These are phyloP conservation scores for Deilephila porcellus DNA, from an alignment of 2,888 invertebrate genomes.

Conservation along the genomic window DNA sequence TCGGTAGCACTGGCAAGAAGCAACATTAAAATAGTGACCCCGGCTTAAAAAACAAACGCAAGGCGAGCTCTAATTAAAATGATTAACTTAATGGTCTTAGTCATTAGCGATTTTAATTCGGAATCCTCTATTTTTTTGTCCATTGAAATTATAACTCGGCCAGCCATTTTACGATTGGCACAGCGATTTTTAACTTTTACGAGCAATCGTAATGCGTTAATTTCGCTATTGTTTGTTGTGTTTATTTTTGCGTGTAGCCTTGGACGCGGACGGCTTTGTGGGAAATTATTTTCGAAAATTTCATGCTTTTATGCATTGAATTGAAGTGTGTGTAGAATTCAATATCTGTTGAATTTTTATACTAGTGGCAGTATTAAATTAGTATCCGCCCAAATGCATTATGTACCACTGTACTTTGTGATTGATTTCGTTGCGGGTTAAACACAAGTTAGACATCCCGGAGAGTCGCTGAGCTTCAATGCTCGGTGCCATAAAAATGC, in stretches of 20 bases:
- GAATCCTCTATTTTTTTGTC: slow-evolving; percentile 72
- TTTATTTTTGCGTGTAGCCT: slow-evolving; percentile 40
- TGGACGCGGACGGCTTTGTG: neutral
- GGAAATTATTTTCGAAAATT: slow-evolving; percentile 8
- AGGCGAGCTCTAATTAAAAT: slow-evolving; percentile 82
- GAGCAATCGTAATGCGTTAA: slow-evolving; percentile 53
- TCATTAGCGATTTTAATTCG: slow-evolving; percentile 85
- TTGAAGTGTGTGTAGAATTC: neutral
- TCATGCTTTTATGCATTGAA: neutral
- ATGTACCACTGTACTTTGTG: too few relatives aligned
- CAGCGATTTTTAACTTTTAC: slow-evolving; percentile 60
- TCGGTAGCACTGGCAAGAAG: slow-evolving; percentile 6
- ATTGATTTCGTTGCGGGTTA: too few relatives aligned
- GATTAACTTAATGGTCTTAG: slow-evolving; percentile 85
- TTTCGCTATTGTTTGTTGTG: slow-evolving; percentile 30
- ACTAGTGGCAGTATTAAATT: too few relatives aligned
- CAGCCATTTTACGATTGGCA: slow-evolving; percentile 66
- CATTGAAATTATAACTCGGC: slow-evolving; percentile 69
- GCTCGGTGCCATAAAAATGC: too few relatives aligned
- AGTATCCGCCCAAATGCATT: too few relatives aligned
- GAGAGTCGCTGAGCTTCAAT: too few relatives aligned
- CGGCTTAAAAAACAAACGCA: slow-evolving; percentile 59
- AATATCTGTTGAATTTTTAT: too few relatives aligned
- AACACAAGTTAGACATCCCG: too few relatives aligned
- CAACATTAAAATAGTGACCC: slow-evolving; percentile 36